Evolutionary conservation across 2,113 vertebrate genomes (phyloP), one percentile per base, ranked within the genome.

Genomic region (Plestiodon gilberti): DNA sequence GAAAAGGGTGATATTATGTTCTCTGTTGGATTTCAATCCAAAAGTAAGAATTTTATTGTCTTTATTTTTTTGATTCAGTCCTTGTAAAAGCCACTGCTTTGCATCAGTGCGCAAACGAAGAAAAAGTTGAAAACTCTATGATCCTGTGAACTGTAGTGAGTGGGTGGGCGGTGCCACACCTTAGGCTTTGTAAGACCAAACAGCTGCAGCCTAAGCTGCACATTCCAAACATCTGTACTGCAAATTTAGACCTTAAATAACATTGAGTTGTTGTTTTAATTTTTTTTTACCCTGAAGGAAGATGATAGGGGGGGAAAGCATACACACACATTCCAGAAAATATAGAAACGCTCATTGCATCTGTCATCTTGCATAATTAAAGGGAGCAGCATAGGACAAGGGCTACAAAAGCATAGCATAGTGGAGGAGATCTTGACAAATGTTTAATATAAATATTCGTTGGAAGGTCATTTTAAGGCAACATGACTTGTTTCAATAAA

Each of bases 391-490:
- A 15, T 61, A 35, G 84, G 38, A 69, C 61, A 59, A n/a, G 8
- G 14, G 80, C n/a, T 86, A 55, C 87, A 81, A 87, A 65, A 62
- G 85, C 79, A 61, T 70, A 62, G 81, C 62, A 73, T 78, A 18
- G 78, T 71, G 78, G 52, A 85, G 43, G 0, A 1, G 79, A 52
- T 22, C 1, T 33, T 77, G 76, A 76, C 57, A 89, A 92, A 83
- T 82, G 43, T 86, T 70, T 61, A 80, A 73, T 73, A 74, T 76
- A 80, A 85, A 73, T 79, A 55, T 0, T 91, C 82, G 83, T 94
- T 85, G 40, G 83, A 93, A 94, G 91, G 90, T 92, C 90, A 89
- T 93, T 93, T 85, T 84, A 90, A 92, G 83, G 25, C 77, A 76
- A 40, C 87, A 48, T 61, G 61, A 85, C 86, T 65, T 87, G 84